A percentile compares a stretch with the other conserved stretches of the same genome.
Conservation (phyloP, 2,888 invertebrate species). For the Suillia variegata region DNA sequence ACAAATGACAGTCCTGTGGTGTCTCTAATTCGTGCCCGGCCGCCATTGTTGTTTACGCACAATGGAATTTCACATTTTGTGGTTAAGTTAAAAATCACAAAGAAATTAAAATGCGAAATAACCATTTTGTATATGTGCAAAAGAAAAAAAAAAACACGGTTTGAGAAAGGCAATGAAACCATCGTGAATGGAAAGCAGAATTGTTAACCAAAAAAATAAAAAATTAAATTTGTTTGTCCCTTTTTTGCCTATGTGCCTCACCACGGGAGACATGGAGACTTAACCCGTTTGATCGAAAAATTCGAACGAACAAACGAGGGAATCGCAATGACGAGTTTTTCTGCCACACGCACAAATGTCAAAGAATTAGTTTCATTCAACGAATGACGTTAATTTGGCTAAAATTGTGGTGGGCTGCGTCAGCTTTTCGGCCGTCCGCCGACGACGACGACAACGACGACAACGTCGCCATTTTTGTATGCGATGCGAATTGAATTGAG, state of each 20-base stretch:
- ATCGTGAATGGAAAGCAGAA: background rate
- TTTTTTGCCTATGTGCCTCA: no score
- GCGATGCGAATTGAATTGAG: conserved; percentile 15
- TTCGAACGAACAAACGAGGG: no score
- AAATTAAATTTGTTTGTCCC: background rate
- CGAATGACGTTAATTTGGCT: conserved; percentile 34
- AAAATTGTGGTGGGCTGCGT: conserved; percentile 24
- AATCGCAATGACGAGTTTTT: background rate
- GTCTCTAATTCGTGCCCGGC: no score
- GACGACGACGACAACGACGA: no score
- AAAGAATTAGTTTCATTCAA: conserved; percentile 15
- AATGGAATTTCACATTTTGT: conserved; percentile 18
- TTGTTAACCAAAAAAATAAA: background rate
- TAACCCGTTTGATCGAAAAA: no score
- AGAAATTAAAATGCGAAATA: background rate
- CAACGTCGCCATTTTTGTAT: conserved; percentile 12
- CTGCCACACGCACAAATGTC: background rate
- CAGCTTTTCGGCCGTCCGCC: background rate
- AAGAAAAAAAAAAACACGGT: background rate
- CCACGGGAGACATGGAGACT: no score
- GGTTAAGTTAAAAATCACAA: conserved; percentile 4
- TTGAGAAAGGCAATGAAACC: no score
- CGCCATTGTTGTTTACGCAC: conserved; percentile 17
- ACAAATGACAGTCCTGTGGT: no score
- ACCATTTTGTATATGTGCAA: background rate